A percentile compares a stretch with the other conserved stretches of the same genome.
phyloP scores from a whole-genome alignment of 92 coral and sea anemone genomes.

The Virgularia gustaviana region DNA sequence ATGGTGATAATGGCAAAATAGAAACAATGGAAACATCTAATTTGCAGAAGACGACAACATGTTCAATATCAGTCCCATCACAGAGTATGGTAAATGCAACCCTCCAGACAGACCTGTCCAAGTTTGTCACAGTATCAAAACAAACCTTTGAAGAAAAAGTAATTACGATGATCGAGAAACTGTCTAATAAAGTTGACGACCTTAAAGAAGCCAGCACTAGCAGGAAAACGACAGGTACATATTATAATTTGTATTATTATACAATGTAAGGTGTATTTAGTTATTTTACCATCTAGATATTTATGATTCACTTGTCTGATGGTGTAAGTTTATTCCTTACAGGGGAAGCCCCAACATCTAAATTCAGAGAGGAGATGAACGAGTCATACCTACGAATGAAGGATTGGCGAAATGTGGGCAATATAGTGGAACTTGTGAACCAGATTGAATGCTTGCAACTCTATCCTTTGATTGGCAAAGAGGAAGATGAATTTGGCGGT shows the following conservation, averaged over 20 bases:
- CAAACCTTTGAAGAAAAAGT: slow-evolving; percentile 11
- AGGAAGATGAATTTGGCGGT: not conserved
- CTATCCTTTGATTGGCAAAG: slow-evolving; percentile 8
- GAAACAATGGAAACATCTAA: no score
- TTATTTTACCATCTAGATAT: no score
- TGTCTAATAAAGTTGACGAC: slow-evolving; percentile 19
- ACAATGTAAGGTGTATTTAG: no score
- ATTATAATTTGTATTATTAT: no score
- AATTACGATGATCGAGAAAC: not conserved
- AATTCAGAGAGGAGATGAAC: slow-evolving; percentile 13
- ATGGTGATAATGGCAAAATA: no score
- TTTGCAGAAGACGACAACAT: no score
- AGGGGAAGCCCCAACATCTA: not conserved
- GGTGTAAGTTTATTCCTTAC: not conserved
- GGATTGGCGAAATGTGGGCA: slow-evolving; percentile 9
- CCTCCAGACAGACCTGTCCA: not conserved
- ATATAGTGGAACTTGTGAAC: slow-evolving; percentile 1
- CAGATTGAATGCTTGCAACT: slow-evolving; percentile 8
- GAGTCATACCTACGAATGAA: slow-evolving; percentile 11
- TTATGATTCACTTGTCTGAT: not conserved
- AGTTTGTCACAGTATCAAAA: not conserved
- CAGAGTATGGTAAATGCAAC: no score
- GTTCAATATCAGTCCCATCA: not conserved
- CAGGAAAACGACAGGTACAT: not conserved
- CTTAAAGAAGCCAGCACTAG: not conserved